Percentiles rank a stretch among this genome's conserved stretches.
Evolutionary conservation across 2,888 invertebrate genomes (phyloP).

Genomic region (Bellardia bayeri): DNA sequence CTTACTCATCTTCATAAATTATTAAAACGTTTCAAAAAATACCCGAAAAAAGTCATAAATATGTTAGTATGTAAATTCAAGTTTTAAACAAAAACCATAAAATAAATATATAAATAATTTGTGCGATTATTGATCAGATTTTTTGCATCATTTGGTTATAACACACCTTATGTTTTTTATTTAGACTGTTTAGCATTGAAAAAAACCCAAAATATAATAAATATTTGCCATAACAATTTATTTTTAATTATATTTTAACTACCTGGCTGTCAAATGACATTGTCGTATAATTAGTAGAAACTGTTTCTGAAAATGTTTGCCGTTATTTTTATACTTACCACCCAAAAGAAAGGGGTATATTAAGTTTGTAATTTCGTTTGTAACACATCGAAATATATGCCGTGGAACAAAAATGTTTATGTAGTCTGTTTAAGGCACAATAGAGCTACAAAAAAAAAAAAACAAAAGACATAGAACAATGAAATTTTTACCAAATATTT

Average conservation of each 20-base stretch:
- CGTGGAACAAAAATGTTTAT: too few relatives aligned
- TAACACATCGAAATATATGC: too few relatives aligned
- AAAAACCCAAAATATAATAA: neutral
- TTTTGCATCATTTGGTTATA: slow-evolving; percentile 3
- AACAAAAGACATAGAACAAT: too few relatives aligned
- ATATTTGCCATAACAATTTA: neutral
- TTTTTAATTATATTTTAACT: neutral
- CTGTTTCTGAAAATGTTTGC: too few relatives aligned
- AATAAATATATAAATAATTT: neutral
- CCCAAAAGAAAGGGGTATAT: too few relatives aligned
- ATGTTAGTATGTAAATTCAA: neutral
- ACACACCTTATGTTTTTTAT: neutral
- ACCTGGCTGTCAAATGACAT: neutral
- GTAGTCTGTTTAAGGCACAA: too few relatives aligned
- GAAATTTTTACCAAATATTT: too few relatives aligned
- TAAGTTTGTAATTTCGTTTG: too few relatives aligned
- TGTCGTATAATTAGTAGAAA: too few relatives aligned
- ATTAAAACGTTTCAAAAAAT: neutral
- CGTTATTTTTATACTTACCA: too few relatives aligned
- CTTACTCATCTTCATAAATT: neutral
- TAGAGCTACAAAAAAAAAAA: too few relatives aligned
- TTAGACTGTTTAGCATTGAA: neutral
- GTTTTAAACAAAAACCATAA: neutral
- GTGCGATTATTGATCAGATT: neutral
- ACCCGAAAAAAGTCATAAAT: neutral